Conservation (phyloP, 1,140 invertebrate species). For the Reticulitermes speratus region DNA sequence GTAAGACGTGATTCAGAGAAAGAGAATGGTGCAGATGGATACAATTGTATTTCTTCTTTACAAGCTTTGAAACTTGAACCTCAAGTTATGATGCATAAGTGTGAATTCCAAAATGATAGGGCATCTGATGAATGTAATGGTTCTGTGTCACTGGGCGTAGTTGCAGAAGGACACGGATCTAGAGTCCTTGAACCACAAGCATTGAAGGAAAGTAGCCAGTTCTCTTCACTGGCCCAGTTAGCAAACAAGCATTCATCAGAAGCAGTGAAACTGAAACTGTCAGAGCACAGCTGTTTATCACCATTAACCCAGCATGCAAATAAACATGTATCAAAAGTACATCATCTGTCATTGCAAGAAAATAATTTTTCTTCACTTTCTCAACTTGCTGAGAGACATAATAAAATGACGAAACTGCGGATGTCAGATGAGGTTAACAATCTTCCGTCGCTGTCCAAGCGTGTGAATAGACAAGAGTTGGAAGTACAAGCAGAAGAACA, state of each 20-base stretch:
- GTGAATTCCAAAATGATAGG: not conserved
- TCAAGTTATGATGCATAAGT: not conserved
- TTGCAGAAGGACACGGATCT: not conserved
- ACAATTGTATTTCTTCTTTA: not conserved
- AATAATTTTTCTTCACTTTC: not conserved
- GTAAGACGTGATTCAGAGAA: slow-evolving; percentile 12
- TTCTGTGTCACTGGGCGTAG: not conserved
- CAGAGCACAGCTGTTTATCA: not conserved
- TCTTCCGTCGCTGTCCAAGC: not conserved
- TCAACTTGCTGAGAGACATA: not conserved
- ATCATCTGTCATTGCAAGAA: not conserved
- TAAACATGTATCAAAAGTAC: not conserved
- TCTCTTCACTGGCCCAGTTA: not conserved
- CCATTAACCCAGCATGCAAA: not conserved
- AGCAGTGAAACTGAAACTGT: not conserved
- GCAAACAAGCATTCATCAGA: not conserved
- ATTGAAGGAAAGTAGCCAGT: not conserved
- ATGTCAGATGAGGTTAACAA: not conserved
- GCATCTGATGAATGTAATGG: not conserved
- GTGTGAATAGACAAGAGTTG: not conserved
- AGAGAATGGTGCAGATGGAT: not conserved
- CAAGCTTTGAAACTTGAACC: not conserved
- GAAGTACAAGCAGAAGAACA: not conserved
- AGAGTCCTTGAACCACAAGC: not conserved
- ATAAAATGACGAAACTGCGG: too few relatives aligned